Conservation (phyloP, 2,113 vertebrate species). For the Anolis sagrei region DNA sequence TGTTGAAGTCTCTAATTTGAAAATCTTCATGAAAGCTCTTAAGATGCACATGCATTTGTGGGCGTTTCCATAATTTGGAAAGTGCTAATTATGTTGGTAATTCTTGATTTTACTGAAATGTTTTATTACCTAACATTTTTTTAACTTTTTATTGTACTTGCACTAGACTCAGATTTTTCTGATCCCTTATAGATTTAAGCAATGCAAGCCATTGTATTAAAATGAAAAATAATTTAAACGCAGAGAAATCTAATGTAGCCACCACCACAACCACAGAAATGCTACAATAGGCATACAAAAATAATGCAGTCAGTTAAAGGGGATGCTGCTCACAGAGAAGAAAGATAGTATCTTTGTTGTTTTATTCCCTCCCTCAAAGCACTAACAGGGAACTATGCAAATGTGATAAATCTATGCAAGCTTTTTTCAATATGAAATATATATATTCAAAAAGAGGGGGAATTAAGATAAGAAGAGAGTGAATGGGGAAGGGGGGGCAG, state of each 20-base stretch:
- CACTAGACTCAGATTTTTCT: not conserved
- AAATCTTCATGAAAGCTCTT: not conserved
- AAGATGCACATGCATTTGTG: not conserved
- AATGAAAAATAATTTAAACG: not conserved
- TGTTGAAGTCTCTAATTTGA: not conserved
- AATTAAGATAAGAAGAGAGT: constrained; percentile 34
- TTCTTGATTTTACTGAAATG: not conserved
- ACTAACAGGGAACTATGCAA: constrained; percentile 7
- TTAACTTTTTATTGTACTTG: not conserved
- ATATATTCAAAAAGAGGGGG: constrained; percentile 24
- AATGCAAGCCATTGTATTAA: not conserved
- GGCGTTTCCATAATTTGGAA: not conserved
- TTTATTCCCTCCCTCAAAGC: not conserved
- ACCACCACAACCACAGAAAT: not conserved
- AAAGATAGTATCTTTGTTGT: constrained; percentile 31
- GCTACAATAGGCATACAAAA: not conserved
- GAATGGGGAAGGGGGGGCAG: not conserved
- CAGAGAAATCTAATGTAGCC: not conserved
- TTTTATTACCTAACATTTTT: not conserved
- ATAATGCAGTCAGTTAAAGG: constrained; percentile 29
- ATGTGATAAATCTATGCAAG: not conserved
- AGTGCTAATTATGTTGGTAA: not conserved
- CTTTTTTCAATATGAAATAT: constrained; percentile 19
- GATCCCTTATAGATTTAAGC: not conserved
- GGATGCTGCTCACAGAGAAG: constrained; percentile 7